Percentiles rank a stretch among this genome's conserved stretches.
Evolutionary conservation across 2,797 vertebrate genomes (phyloP).

Genomic region (Leucoraja ocellata): DNA sequence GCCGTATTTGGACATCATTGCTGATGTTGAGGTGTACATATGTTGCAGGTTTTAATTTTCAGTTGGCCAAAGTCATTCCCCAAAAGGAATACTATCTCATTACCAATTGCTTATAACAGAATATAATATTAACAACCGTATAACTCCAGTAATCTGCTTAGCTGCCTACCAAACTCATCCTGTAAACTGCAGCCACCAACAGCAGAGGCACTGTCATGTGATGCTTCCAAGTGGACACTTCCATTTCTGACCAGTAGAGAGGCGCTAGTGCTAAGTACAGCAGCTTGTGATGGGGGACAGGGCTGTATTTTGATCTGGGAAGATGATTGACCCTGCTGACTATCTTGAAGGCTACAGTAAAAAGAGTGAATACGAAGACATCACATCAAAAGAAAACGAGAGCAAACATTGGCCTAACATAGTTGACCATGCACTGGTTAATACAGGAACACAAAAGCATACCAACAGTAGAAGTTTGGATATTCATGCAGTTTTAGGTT

Average conservation of each 20-base stretch:
- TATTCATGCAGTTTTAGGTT: constrained; percentile 12
- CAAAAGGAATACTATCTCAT: constrained; percentile 27
- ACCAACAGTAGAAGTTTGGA: background rate
- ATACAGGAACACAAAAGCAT: background rate
- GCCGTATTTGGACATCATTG: background rate
- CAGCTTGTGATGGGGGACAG: constrained; percentile 85
- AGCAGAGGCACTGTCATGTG: constrained; percentile 88
- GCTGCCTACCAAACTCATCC: constrained; percentile 88
- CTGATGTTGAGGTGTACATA: background rate
- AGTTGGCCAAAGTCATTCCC: background rate
- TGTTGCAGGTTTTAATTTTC: constrained; percentile 13
- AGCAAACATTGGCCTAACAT: background rate
- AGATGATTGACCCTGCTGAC: constrained; percentile 87
- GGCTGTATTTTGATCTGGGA: constrained; percentile 86
- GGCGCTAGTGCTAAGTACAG: constrained; percentile 86
- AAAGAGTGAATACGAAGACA: constrained; percentile 53
- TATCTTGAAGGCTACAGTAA: constrained; percentile 94
- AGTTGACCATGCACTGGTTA: constrained; percentile 1
- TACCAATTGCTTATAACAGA: background rate
- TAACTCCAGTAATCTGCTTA: background rate
- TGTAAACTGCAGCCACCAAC: constrained; percentile 89
- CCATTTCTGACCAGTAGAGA: constrained; percentile 99
- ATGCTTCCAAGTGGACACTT: constrained; percentile 90
- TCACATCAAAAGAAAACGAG: constrained; percentile 1
- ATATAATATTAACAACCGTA: background rate